Conservation (phyloP, 2,113 vertebrate genomes). For the Orthonyx spaldingii region DNA sequence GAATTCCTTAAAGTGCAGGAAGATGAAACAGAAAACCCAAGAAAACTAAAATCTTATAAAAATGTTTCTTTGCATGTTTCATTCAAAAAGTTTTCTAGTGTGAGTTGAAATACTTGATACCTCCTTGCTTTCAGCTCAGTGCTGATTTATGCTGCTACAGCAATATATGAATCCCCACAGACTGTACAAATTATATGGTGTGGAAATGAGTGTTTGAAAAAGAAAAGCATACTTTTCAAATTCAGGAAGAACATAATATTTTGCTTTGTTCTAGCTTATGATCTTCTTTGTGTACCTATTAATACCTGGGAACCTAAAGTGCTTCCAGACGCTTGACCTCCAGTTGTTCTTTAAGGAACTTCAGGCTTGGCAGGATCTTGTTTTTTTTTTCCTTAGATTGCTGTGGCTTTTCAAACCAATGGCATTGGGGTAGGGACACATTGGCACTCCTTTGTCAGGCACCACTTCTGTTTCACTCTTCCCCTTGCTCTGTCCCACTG, state of each 20-base stretch:
- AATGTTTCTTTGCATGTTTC: neutral
- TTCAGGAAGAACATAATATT: constrained; percentile 10
- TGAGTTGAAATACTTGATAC: neutral
- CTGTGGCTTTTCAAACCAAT: neutral
- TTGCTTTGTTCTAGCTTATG: constrained; percentile 1
- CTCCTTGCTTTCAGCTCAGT: neutral
- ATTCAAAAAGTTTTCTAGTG: neutral
- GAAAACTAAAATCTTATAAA: neutral
- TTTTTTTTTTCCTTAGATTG: neutral
- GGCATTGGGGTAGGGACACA: neutral
- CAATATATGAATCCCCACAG: constrained; percentile 17
- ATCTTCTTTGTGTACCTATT: neutral
- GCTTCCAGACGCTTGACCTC: constrained; percentile 30
- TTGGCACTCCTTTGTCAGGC: neutral
- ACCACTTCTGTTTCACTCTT: neutral
- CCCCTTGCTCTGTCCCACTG: neutral
- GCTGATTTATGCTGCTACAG: constrained; percentile 24
- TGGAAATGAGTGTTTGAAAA: constrained; percentile 25
- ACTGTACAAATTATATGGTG: neutral
- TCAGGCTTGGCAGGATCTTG: neutral
- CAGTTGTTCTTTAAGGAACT: neutral
- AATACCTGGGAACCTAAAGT: constrained; percentile 28
- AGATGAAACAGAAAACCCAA: neutral
- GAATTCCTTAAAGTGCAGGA: neutral
- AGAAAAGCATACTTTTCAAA: constrained; percentile 14